Percentiles rank a stretch among this genome's conserved stretches.
Evolutionary conservation across 1,140 invertebrate genomes (phyloP).

Genomic region (Lepidurus packardi): DNA sequence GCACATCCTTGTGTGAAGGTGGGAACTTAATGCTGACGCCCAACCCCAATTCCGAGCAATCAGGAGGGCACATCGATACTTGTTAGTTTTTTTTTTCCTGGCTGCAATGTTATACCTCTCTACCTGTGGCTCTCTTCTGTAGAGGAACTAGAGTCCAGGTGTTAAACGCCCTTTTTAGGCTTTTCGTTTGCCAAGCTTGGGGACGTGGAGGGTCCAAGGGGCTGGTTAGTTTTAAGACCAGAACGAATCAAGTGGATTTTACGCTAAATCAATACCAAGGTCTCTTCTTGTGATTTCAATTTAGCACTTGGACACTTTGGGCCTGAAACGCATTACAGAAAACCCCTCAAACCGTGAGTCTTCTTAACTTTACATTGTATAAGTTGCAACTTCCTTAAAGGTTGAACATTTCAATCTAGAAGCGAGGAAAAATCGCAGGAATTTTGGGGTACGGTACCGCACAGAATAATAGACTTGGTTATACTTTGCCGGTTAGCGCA

Average conservation of each 20-base stretch:
- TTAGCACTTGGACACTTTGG: constrained; percentile 16
- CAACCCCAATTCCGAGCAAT: too few species aligned
- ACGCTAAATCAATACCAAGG: constrained; percentile 11
- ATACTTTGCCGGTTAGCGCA: too few species aligned
- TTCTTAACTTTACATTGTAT: background rate
- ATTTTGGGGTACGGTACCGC: too few species aligned
- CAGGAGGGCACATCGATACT: too few species aligned
- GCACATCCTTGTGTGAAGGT: too few species aligned
- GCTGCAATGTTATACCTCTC: too few species aligned
- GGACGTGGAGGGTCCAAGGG: background rate
- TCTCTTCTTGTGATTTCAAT: background rate
- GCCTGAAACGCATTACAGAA: background rate
- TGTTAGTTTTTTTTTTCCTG: too few species aligned
- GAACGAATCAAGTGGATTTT: constrained; percentile 22
- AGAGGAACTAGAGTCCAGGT: background rate
- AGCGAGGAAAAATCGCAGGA: too few species aligned
- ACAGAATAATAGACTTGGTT: too few species aligned
- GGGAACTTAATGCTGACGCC: too few species aligned
- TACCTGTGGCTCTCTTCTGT: background rate
- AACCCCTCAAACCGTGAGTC: background rate
- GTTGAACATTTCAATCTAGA: too few species aligned
- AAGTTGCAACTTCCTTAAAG: too few species aligned
- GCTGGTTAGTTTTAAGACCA: background rate
- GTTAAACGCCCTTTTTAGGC: background rate
- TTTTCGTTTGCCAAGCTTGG: background rate